Base-by-base conservation (phyloP, 2,113 vertebrate genomes). In the Erinaceus europaeus region DNA sequence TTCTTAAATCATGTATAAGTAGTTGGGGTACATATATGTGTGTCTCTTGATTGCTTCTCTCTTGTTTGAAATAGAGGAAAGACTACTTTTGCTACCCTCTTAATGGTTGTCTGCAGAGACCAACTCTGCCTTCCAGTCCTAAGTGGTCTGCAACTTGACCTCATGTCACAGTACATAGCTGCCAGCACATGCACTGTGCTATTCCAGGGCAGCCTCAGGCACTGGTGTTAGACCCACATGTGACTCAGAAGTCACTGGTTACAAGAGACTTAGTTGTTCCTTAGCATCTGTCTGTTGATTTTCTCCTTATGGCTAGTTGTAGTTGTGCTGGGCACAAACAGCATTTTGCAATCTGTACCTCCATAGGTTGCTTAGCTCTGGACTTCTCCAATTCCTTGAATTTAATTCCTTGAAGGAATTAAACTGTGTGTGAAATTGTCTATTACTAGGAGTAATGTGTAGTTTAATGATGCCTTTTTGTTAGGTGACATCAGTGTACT, bases 131-230 rank as follows among this genome's bases (percentile, higher is more conserved):
- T 80, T 91, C 55, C 27, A 65, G 4, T 91, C 76, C 55, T 65
- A 75, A 71, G 27, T 48, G 38, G 18, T 68, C 67, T 83, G 67
- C 50, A 61, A 7, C 61, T 76, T 68, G 55, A 25, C 57, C 78
- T 76, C n/a, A 6, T 76, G 29, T 71, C 48, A 55, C 65, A 38
- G 50, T n/a, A n/a, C 44, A 17, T 34, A 88, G 76, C 88, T 90
- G 52, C 79, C 61, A 84, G 73, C 86, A 83, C 62, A 71, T 53
- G 25, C 8, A 11, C 59, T 86, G 72, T 86, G 9, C 86, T 94
- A 76, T 92, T 29, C 67, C 73, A 73, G 83, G 72, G 72, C 80
- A 79, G 86, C 92, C 64, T 90, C 62, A 17, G 84, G 75, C 86
- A 64, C 42, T 74, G 25, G 38, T 62, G 67, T 88, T 62, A 88